These are phyloP conservation scores for Hipposideros armiger DNA, from an alignment of 2,113 vertebrate genomes.

Conservation along the genomic window DNA sequence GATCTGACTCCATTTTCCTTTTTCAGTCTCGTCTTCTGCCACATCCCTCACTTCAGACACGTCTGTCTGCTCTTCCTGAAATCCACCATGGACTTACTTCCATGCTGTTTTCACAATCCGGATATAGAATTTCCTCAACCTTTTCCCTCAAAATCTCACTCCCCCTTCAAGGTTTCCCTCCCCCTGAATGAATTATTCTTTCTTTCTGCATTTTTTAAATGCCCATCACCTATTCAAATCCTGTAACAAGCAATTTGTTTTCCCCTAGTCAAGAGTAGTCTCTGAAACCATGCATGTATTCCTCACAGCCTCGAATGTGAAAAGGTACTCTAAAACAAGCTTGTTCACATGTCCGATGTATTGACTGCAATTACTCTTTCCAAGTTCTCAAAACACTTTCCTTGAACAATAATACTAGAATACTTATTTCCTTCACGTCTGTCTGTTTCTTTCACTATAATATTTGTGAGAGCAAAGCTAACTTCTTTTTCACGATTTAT, in stretches of 20 bases:
- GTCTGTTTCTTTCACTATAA: neutral
- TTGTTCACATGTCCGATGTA: slow-evolving; percentile 54
- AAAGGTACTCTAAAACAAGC: slow-evolving; percentile 34
- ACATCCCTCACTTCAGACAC: neutral
- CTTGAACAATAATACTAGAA: neutral
- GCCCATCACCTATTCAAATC: slow-evolving; percentile 82
- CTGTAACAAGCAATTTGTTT: slow-evolving; percentile 64
- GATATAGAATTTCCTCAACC: neutral
- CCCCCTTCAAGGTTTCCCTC: neutral
- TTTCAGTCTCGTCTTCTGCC: too few species aligned
- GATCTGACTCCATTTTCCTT: neutral
- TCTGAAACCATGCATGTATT: slow-evolving; percentile 60
- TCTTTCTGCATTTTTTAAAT: slow-evolving; percentile 48
- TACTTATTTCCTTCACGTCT: neutral
- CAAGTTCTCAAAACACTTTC: neutral
- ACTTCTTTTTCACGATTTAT: neutral
- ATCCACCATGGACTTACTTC: neutral
- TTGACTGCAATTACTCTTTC: neutral
- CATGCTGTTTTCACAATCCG: neutral
- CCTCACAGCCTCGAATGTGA: neutral
- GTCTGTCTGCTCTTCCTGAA: neutral
- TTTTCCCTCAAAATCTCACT: neutral
- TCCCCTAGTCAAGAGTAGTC: slow-evolving; percentile 33
- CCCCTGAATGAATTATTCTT: neutral
- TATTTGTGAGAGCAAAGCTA: neutral